phyloP scores from a whole-genome alignment of 2,888 invertebrate species.

The Dryobotodes eremita region DNA sequence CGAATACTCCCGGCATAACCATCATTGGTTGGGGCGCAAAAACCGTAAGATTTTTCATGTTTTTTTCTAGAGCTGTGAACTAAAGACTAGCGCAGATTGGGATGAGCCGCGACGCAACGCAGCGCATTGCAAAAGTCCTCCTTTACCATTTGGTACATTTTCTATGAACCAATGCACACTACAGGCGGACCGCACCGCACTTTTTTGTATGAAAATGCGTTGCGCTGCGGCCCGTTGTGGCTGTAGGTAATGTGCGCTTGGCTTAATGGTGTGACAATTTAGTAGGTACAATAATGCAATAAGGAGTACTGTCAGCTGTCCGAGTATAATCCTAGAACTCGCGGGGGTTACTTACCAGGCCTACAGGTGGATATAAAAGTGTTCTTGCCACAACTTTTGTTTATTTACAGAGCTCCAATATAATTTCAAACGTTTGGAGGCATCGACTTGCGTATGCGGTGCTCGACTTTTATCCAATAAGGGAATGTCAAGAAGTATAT shows the following conservation, averaged over 20 bases:
- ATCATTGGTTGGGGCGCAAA: slow-evolving; percentile 85
- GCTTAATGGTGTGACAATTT: neutral
- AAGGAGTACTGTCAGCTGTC: neutral
- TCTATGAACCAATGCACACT: neutral
- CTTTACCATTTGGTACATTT: neutral
- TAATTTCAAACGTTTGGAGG: slow-evolving; percentile 70
- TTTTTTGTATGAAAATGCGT: neutral
- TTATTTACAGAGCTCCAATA: slow-evolving; percentile 71
- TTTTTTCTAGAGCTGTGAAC: neutral
- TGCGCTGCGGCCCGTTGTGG: neutral
- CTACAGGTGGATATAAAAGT: neutral
- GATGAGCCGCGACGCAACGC: too few relatives aligned
- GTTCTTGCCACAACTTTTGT: neutral
- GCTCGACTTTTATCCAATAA: slow-evolving; percentile 76
- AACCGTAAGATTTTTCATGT: slow-evolving; percentile 70
- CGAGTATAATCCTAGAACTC: neutral
- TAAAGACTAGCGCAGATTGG: neutral
- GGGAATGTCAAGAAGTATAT: slow-evolving; percentile 81
- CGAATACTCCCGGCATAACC: slow-evolving; percentile 75
- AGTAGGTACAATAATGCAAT: neutral
- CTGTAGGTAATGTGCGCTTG: too few relatives aligned
- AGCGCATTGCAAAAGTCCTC: neutral
- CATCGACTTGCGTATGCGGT: slow-evolving; percentile 75
- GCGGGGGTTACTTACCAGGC: neutral
- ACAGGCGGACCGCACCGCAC: neutral